Base-by-base conservation (phyloP, 2,888 invertebrate species). In the Sphaerophoria taeniata region DNA sequence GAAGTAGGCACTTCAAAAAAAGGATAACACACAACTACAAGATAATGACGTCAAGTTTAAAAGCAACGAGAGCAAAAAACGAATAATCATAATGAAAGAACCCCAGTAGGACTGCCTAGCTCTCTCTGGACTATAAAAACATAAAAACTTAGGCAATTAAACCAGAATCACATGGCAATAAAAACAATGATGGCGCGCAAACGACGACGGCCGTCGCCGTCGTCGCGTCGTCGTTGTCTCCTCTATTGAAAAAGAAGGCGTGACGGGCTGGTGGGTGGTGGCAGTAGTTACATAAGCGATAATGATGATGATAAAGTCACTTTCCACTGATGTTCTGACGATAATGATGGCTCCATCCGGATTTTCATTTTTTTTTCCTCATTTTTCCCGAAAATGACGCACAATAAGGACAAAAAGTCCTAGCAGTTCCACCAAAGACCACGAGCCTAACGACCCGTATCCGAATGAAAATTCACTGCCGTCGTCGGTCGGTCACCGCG, bases 61-160 rank as follows among this genome's bases (percentile, higher is more conserved):
- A 73, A 61, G 45, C 14, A 70, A 73, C 73, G 53, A 55, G 65
- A 56, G 45, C 4, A 16, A 14, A 34, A 47, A 33, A 31, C 14
- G 47, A 63, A 63, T 9, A 33, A 63, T 47, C 33, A 47, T 12
- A n/a, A n/a, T n/a, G 12, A 12, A 5, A 6, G 24, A 11, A 58
- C 11, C 74, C 51, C 65, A 36, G 31, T 56, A 70, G 47, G 39
- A 33, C 53, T 67, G 56, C 67, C 33, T 61, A 71, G 24, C 2
- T 49, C 45, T 63, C 75, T 43, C 49, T 49, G 31, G 1, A 16
- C 16, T 34, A 75, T 71, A 61, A 56, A 55, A 67, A 67, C 67
- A 53, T 53, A 84, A 72, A 79, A 84, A 84, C 84, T 84, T 84
- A 72, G 72, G 79, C 84, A 84, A 84, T 84, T 84, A 84, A 84